Conservation (phyloP, 2,888 invertebrate genomes). For the Pachliopta kotzebuea region DNA sequence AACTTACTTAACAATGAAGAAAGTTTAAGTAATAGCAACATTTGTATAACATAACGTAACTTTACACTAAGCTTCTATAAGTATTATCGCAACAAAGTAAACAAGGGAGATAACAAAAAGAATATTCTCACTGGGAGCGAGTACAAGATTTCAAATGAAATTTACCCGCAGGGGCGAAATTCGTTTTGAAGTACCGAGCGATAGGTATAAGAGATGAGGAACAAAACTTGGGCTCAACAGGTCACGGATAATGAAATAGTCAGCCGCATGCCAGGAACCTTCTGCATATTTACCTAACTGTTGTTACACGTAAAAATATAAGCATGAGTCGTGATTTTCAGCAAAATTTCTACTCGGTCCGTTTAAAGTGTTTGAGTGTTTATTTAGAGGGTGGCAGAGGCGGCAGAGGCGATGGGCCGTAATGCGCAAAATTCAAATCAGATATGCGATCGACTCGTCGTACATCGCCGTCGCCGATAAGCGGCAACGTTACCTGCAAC, state of each 20-base stretch:
- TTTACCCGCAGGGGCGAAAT: constrained; percentile 43
- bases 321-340: constrained; percentile 56
- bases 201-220: constrained; percentile 61
- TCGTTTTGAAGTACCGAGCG: constrained; percentile 41
- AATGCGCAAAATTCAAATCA: constrained; percentile 75
- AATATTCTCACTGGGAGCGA: constrained; percentile 8
- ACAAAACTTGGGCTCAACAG: constrained; percentile 74
- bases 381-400: constrained; percentile 50
- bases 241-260: constrained; percentile 75
- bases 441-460: constrained; percentile 65
- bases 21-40: not conserved
- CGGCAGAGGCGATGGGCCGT: constrained; percentile 51
- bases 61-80: not conserved
- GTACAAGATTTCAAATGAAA: constrained; percentile 36
- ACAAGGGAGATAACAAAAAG: not conserved
- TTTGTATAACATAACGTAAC: not conserved
- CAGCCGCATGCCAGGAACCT: constrained; percentile 60
- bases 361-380: constrained; percentile 65
- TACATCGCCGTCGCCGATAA: constrained; percentile 49
- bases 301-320: constrained; percentile 66
- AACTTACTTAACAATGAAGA: constrained; percentile 29
- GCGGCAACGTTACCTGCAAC: constrained; percentile 48
- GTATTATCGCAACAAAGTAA: not conserved
- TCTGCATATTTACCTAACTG: constrained; percentile 70
- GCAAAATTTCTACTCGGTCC: constrained; percentile 58